Conservation (phyloP, 2,797 vertebrate species). For the Gymnothorax javanicus region DNA sequence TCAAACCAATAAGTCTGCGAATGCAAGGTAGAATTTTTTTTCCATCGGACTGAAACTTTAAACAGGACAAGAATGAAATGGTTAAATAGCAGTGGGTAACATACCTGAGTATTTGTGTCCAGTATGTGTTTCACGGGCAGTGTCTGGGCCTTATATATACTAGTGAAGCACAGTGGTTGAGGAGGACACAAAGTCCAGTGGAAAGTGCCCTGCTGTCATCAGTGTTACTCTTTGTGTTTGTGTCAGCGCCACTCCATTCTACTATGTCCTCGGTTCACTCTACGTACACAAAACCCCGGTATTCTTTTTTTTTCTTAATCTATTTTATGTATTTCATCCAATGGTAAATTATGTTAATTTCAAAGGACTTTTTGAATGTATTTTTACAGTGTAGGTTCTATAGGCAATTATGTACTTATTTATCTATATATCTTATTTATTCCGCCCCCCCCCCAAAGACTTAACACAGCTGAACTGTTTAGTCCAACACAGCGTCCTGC, state of each 20-base stretch:
- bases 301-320: no score
- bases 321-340: no score
- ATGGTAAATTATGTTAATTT: no score
- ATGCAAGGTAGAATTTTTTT: neutral
- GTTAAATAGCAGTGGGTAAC: neutral
- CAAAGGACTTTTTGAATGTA: no score
- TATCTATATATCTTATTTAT: no score
- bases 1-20: neutral
- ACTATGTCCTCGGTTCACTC: neutral
- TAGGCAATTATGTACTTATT: no score
- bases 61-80: neutral
- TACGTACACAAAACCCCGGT: neutral
- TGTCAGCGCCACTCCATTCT: neutral
- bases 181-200: neutral
- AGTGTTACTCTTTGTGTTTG: neutral
- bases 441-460: no score
- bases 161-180: neutral
- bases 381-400: no score
- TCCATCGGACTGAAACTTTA: neutral
- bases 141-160: neutral
- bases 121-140: neutral
- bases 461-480: no score
- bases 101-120: neutral
- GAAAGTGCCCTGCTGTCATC: slow-evolving; percentile 26
- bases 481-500: no score